Evolutionary conservation across 2,113 vertebrate genomes (phyloP), one percentile per base, ranked within the genome.

Genomic region (Tringa solitaria): DNA sequence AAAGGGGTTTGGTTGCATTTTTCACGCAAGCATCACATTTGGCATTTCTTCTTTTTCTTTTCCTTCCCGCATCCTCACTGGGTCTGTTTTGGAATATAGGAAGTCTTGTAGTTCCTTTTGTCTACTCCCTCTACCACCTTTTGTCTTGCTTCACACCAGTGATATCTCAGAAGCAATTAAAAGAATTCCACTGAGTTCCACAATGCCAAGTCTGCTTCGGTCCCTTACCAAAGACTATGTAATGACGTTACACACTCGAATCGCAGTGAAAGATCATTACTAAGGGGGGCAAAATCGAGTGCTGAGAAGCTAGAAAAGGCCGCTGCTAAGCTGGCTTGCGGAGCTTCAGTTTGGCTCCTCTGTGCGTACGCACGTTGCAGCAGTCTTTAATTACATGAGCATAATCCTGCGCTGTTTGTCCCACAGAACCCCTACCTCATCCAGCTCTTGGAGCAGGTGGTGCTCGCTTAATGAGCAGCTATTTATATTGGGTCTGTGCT

Each of bases 371-470:
- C 56, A 69, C 8, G 0, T 84, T 90, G 86, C 20, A 37, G 43
- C 69, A 79, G 61, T 72, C 76, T 89, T 97, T 91, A 96, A 81
- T 96, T 89, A 61, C 60, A 30, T 3, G 61, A 90, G 33, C 79
- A 22, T 94, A 82, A 90, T 89, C 78, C 84, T 43, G 61, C 0
- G 0, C 85, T 30, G 15, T 73, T 90, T 90, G 76, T 89, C 83
- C 92, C 80, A 53, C 39, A 57, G 90, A 95, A 60, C 35, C 84
- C 48, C 48, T 89, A 87, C 67, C 45, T 95, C 85, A 84, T 81
- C 53, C 92, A 89, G 92, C 79, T 90, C 68, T 41, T 51, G 83
- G 92, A 95, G 90, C 85, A 92, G 85, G 68, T 61, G 26, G 76
- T 87, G 51, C 56, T 90, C 3, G 10, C 28, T 77, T 94, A 94